Percentiles rank a stretch among this genome's conserved stretches.
Conservation (phyloP, 2,888 invertebrate genomes). For the Drosophila melanocephala region DNA sequence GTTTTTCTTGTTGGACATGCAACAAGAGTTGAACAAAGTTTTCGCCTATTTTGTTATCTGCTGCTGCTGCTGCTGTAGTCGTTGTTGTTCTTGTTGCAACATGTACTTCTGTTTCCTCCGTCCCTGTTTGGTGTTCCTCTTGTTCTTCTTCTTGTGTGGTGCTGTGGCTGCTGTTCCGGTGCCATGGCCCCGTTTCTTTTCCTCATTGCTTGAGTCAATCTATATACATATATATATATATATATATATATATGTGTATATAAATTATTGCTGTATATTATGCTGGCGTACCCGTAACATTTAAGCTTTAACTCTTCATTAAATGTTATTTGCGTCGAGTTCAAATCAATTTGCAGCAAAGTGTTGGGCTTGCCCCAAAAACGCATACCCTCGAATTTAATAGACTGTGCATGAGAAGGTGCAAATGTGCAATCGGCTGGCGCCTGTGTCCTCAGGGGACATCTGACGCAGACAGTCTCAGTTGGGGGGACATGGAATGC, state of each 20-base stretch:
- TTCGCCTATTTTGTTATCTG: neutral
- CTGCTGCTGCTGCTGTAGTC: neutral
- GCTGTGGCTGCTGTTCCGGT: constrained; percentile 35
- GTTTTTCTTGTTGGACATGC: constrained; percentile 48
- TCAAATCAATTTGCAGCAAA: constrained; percentile 39
- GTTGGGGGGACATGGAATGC: constrained; percentile 4
- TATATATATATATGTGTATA: constrained; percentile 6
- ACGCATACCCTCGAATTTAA: constrained; percentile 33
- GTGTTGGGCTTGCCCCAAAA: constrained; percentile 29
- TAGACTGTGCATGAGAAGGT: constrained; percentile 37
- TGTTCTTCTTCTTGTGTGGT: constrained; percentile 20
- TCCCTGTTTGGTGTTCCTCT: constrained; percentile 18
- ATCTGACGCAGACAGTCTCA: neutral
- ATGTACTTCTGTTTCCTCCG: constrained; percentile 22
- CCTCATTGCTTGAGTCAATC: constrained; percentile 28
- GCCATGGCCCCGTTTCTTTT: constrained; percentile 7
- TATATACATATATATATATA: constrained; percentile 33
- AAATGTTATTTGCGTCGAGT: constrained; percentile 34
- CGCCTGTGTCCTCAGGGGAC: constrained; percentile 22
- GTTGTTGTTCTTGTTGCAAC: constrained; percentile 4
- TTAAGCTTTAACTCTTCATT: constrained; percentile 46
- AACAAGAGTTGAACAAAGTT: constrained; percentile 50
- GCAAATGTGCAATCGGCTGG: constrained; percentile 20
- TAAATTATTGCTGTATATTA: neutral
- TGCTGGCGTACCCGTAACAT: constrained; percentile 38